Percentiles rank a stretch among this genome's conserved stretches.
Conservation (phyloP, 2,113 vertebrate genomes). For the Zosterops borbonicus region DNA sequence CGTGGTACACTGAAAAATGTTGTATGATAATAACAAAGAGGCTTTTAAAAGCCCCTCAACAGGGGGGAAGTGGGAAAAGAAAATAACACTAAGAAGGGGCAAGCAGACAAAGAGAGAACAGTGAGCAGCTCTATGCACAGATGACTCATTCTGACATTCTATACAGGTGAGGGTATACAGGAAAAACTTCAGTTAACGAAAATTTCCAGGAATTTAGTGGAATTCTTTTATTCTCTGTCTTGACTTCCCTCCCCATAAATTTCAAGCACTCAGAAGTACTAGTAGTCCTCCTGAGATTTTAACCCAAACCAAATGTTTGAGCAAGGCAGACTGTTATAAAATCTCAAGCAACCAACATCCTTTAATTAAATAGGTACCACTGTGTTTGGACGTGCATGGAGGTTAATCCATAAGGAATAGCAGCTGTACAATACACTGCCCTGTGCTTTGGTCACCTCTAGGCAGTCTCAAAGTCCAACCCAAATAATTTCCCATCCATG, state of each 20-base stretch:
- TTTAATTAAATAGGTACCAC: not conserved
- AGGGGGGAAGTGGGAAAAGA: not conserved
- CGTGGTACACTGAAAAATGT: not conserved
- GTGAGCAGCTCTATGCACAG: not conserved
- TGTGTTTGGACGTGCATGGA: not conserved
- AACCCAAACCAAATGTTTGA: slow-evolving; percentile 17
- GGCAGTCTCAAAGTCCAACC: not conserved
- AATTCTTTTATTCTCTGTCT: not conserved
- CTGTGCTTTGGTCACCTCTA: not conserved
- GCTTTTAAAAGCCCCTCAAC: not conserved
- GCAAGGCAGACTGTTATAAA: slow-evolving; percentile 24
- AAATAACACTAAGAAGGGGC: not conserved
- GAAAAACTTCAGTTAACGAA: slow-evolving; percentile 2
- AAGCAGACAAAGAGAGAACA: not conserved
- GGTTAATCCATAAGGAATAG: not conserved
- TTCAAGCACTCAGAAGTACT: slow-evolving; percentile 1
- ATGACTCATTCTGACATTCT: not conserved
- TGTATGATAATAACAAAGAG: not conserved
- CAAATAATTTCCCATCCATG: not conserved
- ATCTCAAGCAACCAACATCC: not conserved
- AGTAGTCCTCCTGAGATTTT: slow-evolving; percentile 31
- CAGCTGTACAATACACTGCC: not conserved
- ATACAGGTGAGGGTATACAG: not conserved
- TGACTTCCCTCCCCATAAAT: not conserved
- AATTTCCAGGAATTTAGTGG: slow-evolving; percentile 31